Percentiles rank a stretch among this genome's conserved stretches.
Evolutionary conservation across 2,797 vertebrate species (phyloP).

Genomic region (Cyprinodon diabolis): DNA sequence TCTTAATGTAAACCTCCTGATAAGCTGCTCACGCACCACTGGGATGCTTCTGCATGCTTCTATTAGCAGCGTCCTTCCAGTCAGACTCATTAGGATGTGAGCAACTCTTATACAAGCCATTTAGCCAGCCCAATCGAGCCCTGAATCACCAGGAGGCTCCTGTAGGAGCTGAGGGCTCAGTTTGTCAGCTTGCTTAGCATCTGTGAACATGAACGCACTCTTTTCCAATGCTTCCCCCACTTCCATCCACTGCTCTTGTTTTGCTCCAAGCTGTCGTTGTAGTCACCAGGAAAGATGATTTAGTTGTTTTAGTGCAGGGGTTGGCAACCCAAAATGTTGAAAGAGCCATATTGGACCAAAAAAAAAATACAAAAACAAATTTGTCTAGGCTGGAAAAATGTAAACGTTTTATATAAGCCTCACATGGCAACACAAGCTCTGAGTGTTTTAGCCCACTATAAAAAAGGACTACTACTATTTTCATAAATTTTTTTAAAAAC

Average conservation of each 20-base stretch:
- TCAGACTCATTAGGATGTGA: conserved; percentile 50
- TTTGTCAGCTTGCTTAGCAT: conserved; percentile 54
- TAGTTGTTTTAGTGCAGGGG: conserved; percentile 31
- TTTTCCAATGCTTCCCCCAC: conserved; percentile 19
- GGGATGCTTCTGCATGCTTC: conserved; percentile 55
- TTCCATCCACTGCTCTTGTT: conserved; percentile 28
- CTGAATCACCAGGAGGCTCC: conserved; percentile 55
- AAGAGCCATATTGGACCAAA: conserved; percentile 43
- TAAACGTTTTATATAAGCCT: no score
- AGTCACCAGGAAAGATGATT: conserved; percentile 50
- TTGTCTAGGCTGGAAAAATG: no score
- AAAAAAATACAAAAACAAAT: no score
- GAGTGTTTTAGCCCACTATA: no score
- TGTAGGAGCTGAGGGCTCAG: conserved; percentile 36
- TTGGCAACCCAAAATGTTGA: conserved; percentile 38
- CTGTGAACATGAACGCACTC: conserved; percentile 55
- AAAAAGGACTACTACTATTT: no score
- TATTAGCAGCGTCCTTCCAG: conserved; percentile 45
- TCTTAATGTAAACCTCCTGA: conserved; percentile 33
- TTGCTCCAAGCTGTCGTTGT: conserved; percentile 54
- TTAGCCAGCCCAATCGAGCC: conserved; percentile 50
- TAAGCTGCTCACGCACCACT: conserved; percentile 28
- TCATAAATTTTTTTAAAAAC: no score
- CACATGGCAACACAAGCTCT: not conserved
- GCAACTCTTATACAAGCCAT: conserved; percentile 45